Evolutionary conservation across 2,113 vertebrate species (phyloP).

Genomic region (human (Homo sapiens)): DNA sequence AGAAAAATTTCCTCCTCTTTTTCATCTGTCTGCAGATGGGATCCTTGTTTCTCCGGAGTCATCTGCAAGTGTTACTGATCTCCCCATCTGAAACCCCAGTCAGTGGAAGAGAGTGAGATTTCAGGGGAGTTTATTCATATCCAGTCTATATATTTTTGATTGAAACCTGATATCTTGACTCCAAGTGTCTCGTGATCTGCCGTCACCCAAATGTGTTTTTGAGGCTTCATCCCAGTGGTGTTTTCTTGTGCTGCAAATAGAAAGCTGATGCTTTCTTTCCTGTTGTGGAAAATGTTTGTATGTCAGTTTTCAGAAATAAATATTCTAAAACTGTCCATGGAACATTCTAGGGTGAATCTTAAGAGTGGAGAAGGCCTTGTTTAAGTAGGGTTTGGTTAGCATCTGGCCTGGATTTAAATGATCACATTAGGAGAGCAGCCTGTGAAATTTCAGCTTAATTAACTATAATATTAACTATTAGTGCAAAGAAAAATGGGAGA

Average conservation of each 20-base stretch:
- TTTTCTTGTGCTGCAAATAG: conserved; percentile 21
- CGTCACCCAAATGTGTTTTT: conserved; percentile 15
- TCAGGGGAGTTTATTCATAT: background rate
- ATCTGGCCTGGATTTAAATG: conserved; percentile 36
- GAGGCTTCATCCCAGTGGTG: background rate
- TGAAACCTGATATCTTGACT: conserved; percentile 23
- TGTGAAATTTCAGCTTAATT: conserved; percentile 15
- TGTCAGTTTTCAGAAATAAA: conserved; percentile 81
- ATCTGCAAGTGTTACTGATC: conserved; percentile 47
- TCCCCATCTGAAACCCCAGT: background rate
- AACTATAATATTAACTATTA: background rate
- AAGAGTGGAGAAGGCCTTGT: conserved; percentile 71
- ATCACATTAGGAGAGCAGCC: background rate
- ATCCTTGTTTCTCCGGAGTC: conserved; percentile 29
- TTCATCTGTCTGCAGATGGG: conserved; percentile 59
- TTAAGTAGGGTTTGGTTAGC: background rate
- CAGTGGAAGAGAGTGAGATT: background rate
- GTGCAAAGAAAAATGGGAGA: background rate
- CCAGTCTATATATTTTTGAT: conserved; percentile 41
- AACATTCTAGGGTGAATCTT: conserved; percentile 75
- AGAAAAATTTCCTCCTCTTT: conserved; percentile 55
- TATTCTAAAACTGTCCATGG: conserved; percentile 70
- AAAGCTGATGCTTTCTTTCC: conserved; percentile 25
- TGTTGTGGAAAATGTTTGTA: conserved; percentile 62
- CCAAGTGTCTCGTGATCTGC: conserved; percentile 13